Base-by-base conservation (phyloP, 2,888 invertebrate species). In the Steinernema scapterisci region DNA sequence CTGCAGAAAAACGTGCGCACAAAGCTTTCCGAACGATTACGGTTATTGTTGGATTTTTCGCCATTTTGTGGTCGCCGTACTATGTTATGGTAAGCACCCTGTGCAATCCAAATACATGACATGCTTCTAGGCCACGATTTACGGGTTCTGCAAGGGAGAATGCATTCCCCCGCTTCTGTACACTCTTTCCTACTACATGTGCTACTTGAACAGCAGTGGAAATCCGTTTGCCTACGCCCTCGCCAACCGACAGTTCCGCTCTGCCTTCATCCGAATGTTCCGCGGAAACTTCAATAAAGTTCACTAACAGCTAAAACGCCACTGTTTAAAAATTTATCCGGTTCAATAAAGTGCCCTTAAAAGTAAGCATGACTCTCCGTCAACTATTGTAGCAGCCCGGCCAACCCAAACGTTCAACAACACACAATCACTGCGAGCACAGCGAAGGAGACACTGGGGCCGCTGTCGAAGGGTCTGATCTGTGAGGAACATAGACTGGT, bases 181-280 rank as follows among this genome's bases (percentile, higher is more conserved):
- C 80, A 84, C 84, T 21, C 78, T 86, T 45, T 84, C 86, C 56
- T 87, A 87, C 77, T 87, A 87, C 78, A 83, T 86, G 84, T 87
- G 87, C 83, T 87, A 87, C 76, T 72, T 87, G 75, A 88, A 84
- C 74, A 77, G 76, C 52, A 75, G 80, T 73, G 81, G 86, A 13
- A 87, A 87, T 74, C 87, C 87, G 6, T 87, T 87, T 77, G 85
- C 85, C 21, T 87, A 87, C 76, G 87, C 87, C 7, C 80, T 85
- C n/a, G 87, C 87, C 70, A 87, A 87, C 73, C 79, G 85, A 38
- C 85, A 87, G 74, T 87, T 87, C 79, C 83, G 84, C 16, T 80
- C 81, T 11, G 84, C 86, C 1, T 87, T 87, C 76, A 73, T 80
- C 27, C 77, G 84, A 27, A 86, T 86, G 81, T 79, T 86, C n/a